These are phyloP conservation scores for Mormoops blainvillei DNA, from an alignment of 2,113 vertebrate genomes.

Conservation along the genomic window DNA sequence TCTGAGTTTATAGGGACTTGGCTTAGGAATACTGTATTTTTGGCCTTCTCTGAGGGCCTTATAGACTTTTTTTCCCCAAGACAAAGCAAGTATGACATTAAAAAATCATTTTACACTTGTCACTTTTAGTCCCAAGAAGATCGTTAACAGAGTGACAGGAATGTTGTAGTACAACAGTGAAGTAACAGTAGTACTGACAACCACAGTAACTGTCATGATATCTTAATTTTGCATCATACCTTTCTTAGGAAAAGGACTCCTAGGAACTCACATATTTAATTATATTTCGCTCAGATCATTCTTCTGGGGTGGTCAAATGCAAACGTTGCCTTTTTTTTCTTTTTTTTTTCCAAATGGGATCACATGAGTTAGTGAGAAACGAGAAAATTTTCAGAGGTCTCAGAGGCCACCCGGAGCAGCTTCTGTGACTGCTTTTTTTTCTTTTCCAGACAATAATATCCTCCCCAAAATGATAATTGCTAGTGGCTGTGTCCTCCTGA, in stretches of 20 bases:
- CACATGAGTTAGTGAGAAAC: not conserved
- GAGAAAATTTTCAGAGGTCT: not conserved
- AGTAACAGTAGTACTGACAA: not conserved
- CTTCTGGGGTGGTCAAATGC: not conserved
- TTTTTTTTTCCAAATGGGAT: not conserved
- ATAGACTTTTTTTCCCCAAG: not conserved
- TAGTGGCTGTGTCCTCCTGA: not conserved
- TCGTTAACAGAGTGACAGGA: constrained; percentile 1
- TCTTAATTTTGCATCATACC: constrained; percentile 36
- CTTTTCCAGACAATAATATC: not conserved
- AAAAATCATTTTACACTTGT: constrained; percentile 55
- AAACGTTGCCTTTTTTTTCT: not conserved
- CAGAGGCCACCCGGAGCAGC: not conserved
- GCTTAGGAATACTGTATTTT: not conserved
- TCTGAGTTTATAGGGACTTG: not conserved
- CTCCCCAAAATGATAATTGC: not conserved
- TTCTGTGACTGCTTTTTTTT: not conserved
- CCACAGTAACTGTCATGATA: not conserved
- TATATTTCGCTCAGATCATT: not conserved
- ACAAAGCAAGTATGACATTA: constrained; percentile 41
- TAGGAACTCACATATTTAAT: not conserved
- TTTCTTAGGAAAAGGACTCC: not conserved
- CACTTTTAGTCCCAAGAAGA: constrained; percentile 50
- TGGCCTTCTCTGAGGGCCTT: not conserved
- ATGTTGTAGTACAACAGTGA: not conserved